phyloP scores from a whole-genome alignment of 2,888 invertebrate genomes.

The Drosophila fungiperda region DNA sequence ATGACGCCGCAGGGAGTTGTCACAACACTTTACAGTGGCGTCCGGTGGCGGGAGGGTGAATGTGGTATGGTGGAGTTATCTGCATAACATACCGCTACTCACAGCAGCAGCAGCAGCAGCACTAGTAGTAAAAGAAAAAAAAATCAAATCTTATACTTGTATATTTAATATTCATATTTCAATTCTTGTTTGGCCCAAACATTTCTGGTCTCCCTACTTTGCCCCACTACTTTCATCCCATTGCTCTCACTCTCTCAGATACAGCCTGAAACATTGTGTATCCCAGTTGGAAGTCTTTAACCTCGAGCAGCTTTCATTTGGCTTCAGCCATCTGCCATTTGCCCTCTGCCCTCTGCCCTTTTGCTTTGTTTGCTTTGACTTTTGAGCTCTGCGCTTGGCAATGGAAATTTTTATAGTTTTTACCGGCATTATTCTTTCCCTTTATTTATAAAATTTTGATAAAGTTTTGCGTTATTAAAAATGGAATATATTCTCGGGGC shows the following conservation, averaged over 20 bases:
- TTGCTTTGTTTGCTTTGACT: constrained; percentile 69
- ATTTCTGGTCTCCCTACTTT: constrained; percentile 40
- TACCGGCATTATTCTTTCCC: constrained; percentile 33
- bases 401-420: constrained; percentile 27
- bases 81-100: constrained; percentile 29
- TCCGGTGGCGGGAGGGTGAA: not conserved
- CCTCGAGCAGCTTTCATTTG: constrained; percentile 11
- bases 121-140: not conserved
- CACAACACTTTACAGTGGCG: not conserved
- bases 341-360: constrained; percentile 19
- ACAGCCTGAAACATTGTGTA: constrained; percentile 1
- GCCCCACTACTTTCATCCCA: not conserved
- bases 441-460: constrained; percentile 74
- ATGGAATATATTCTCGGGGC: constrained; percentile 71
- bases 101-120: not conserved
- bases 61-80: constrained; percentile 1
- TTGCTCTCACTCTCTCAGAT: not conserved
- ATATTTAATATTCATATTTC: constrained; percentile 78
- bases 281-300: constrained; percentile 28
- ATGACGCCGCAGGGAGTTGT: constrained; percentile 71
- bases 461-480: constrained; percentile 75
- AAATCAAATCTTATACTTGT: constrained; percentile 63
- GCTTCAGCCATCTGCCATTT: constrained; percentile 6
- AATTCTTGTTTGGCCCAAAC: constrained; percentile 62
- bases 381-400: constrained; percentile 56